Evolutionary conservation across 2,113 vertebrate genomes (phyloP).

Genomic region (Pterophyllum scalare): DNA sequence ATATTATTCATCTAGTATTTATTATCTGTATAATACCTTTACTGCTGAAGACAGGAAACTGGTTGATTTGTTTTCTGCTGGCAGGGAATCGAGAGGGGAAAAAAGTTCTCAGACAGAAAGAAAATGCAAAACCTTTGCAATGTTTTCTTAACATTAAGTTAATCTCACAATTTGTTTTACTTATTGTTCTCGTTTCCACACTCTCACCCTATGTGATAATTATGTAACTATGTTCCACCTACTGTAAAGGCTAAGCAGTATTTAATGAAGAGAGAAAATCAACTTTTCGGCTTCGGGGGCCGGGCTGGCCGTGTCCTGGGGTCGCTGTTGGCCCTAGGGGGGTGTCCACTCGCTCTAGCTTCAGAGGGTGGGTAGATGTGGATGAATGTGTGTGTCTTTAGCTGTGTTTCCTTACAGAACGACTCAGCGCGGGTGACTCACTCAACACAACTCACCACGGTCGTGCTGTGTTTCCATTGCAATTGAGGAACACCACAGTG

Average conservation of each 20-base stretch:
- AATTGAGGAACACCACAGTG: too few species aligned
- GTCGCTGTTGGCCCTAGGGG: too few species aligned
- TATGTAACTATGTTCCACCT: background rate
- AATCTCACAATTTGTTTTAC: background rate
- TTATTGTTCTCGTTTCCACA: background rate
- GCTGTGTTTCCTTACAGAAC: too few species aligned
- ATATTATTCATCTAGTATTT: background rate
- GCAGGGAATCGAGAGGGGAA: constrained; percentile 7
- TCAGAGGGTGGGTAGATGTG: too few species aligned
- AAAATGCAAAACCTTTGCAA: constrained; percentile 9
- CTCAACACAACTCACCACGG: too few species aligned
- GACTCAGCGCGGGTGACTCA: too few species aligned
- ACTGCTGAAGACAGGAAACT: constrained; percentile 2
- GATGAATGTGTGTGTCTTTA: too few species aligned
- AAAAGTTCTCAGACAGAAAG: constrained; percentile 7
- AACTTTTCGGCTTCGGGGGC: background rate
- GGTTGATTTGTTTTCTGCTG: background rate
- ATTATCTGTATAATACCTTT: background rate
- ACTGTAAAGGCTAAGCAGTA: background rate
- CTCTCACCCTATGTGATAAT: background rate
- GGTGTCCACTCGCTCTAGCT: too few species aligned
- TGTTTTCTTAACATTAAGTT: constrained; percentile 28
- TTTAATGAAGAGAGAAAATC: background rate
- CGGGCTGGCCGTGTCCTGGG: too few species aligned
- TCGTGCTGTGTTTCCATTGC: too few species aligned